These are phyloP conservation scores for Pentamera pediparva DNA, from an alignment of 53 echinoderm and acorn worm genomes.

Conservation along the genomic window DNA sequence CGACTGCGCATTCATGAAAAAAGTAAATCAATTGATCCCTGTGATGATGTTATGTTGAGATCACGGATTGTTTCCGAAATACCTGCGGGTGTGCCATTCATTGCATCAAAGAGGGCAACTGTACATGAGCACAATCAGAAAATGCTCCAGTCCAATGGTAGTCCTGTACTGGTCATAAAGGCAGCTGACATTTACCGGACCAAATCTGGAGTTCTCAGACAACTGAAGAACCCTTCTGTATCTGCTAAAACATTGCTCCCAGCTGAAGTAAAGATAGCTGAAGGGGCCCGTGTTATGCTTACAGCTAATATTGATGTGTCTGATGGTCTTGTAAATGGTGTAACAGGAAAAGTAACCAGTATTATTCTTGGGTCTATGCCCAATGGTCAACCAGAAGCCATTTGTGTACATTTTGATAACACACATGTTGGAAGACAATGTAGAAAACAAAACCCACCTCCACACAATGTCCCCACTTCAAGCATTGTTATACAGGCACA, in stretches of 20 bases:
- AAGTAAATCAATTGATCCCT: slow-evolving; percentile 17
- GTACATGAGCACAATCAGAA: not conserved
- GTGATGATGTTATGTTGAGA: slow-evolving; percentile 45
- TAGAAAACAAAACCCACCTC: slow-evolving; percentile 16
- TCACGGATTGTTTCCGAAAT: not conserved
- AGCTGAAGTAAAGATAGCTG: slow-evolving; percentile 29
- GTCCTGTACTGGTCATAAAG: slow-evolving; percentile 17
- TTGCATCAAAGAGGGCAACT: slow-evolving; percentile 4
- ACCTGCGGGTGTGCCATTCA: not conserved
- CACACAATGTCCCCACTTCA: not conserved
- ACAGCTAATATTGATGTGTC: slow-evolving; percentile 5
- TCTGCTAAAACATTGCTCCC: not conserved
- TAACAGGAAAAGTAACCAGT: not conserved
- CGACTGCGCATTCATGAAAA: slow-evolving; percentile 18
- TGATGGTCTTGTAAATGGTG: slow-evolving; percentile 42
- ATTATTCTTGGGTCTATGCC: not conserved
- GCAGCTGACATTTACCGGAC: not conserved
- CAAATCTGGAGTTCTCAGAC: not conserved
- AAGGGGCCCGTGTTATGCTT: slow-evolving; percentile 7
- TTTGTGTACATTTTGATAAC: slow-evolving; percentile 36
- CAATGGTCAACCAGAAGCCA: slow-evolving; percentile 25
- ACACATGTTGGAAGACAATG: slow-evolving; percentile 5
- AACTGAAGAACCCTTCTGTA: slow-evolving; percentile 8
- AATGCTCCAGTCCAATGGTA: not conserved
- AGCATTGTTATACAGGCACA: slow-evolving; percentile 19